phyloP scores from a whole-genome alignment of 2,113 vertebrate genomes.

The Petrocephalus microphthalmus region DNA sequence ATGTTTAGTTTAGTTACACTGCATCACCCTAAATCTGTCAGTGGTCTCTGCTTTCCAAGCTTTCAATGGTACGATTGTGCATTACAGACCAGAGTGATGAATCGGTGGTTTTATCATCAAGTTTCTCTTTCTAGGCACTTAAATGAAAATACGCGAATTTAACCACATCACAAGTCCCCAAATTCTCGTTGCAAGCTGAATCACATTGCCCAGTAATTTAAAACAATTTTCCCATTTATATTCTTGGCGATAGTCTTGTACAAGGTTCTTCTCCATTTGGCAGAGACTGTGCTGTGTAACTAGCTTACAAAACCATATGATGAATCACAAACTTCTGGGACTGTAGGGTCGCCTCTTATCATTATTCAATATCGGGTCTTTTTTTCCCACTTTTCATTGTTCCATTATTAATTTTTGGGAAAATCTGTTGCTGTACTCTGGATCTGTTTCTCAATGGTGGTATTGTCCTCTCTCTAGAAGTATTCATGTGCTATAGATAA shows the following conservation, averaged over 20 bases:
- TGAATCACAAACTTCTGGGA: background rate
- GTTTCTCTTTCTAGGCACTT: background rate
- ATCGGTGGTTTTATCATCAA: background rate
- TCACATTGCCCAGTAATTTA: background rate
- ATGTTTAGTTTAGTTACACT: too few relatives aligned
- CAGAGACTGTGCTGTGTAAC: background rate
- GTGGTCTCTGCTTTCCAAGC: background rate
- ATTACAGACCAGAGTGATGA: background rate
- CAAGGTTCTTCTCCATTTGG: background rate
- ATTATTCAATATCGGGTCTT: background rate
- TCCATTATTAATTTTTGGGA: background rate
- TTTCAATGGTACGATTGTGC: background rate
- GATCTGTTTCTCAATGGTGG: background rate
- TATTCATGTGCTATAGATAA: background rate
- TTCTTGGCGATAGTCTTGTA: background rate
- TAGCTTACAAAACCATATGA: background rate
- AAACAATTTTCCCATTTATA: background rate
- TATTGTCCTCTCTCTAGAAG: background rate
- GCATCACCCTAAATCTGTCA: too few relatives aligned
- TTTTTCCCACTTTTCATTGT: background rate
- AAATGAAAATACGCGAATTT: background rate
- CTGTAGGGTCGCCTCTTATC: background rate
- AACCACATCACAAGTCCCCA: background rate
- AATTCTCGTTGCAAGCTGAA: background rate
- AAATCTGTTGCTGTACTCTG: background rate